phyloP scores from a whole-genome alignment of 2,888 invertebrate genomes.

The Luperina testacea region DNA sequence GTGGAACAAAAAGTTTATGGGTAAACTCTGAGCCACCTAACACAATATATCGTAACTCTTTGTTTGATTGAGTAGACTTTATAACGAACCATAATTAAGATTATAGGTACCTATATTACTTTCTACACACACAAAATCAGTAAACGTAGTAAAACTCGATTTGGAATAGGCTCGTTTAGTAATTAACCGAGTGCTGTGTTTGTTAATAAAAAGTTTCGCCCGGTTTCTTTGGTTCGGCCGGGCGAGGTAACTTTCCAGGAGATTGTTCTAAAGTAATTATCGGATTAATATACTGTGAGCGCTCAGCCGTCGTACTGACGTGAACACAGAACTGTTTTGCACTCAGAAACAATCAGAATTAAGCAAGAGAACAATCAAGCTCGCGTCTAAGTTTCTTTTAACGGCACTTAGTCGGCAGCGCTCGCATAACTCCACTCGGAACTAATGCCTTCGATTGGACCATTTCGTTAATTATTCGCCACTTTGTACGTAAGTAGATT shows the following conservation, averaged over 20 bases:
- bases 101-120: slow-evolving; percentile 49
- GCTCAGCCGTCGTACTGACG: slow-evolving; percentile 82
- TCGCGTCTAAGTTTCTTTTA: slow-evolving; percentile 89
- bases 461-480: slow-evolving; percentile 90
- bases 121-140: slow-evolving; percentile 61
- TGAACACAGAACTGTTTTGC: slow-evolving; percentile 84
- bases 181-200: slow-evolving; percentile 83
- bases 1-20: neutral
- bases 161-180: slow-evolving; percentile 75
- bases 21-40: slow-evolving; percentile 24
- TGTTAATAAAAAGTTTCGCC: slow-evolving; percentile 82
- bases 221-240: slow-evolving; percentile 78
- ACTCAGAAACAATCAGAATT: slow-evolving; percentile 88
- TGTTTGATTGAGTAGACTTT: slow-evolving; percentile 53
- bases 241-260: slow-evolving; percentile 81
- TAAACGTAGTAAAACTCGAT: slow-evolving; percentile 59
- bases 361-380: slow-evolving; percentile 87
- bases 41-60: slow-evolving; percentile 28
- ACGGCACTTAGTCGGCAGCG: slow-evolving; percentile 86
- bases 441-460: slow-evolving; percentile 89
- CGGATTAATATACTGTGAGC: slow-evolving; percentile 88
- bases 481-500: slow-evolving; percentile 90
- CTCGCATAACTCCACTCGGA: slow-evolving; percentile 87
- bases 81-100: slow-evolving; percentile 58
- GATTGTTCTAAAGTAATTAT: slow-evolving; percentile 90